These are phyloP conservation scores for Apodemia mormo DNA, from an alignment of 2,888 invertebrate genomes.

Conservation along the genomic window DNA sequence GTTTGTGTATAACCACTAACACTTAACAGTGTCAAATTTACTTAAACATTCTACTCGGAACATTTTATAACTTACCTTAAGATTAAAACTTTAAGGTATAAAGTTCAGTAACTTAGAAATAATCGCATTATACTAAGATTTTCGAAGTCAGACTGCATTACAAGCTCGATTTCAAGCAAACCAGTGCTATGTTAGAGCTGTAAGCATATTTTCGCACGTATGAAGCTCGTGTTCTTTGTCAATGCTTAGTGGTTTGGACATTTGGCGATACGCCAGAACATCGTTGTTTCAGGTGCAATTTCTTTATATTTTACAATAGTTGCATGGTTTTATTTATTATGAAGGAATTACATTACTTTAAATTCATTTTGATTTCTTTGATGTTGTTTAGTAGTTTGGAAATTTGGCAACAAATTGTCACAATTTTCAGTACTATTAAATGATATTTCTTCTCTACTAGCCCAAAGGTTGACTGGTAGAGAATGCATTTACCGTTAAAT, in stretches of 20 bases:
- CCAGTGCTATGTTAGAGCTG: neutral
- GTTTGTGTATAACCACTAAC: neutral
- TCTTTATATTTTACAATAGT: neutral
- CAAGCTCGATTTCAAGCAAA: neutral
- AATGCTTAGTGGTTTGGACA: neutral
- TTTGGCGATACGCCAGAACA: neutral
- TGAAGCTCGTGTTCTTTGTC: neutral
- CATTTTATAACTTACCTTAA: neutral
- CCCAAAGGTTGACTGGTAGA: too few relatives aligned
- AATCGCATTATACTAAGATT: slow-evolving; percentile 3
- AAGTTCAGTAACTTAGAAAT: neutral
- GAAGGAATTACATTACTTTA: too few relatives aligned
- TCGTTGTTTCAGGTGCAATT: neutral
- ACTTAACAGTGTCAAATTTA: neutral
- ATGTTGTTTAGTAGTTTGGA: too few relatives aligned
- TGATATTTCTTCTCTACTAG: too few relatives aligned
- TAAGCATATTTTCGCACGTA: neutral
- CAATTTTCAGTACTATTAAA: too few relatives aligned
- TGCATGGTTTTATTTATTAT: too few relatives aligned
- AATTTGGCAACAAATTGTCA: too few relatives aligned
- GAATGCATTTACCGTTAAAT: too few relatives aligned
- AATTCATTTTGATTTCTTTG: too few relatives aligned
- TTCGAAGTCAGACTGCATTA: neutral
- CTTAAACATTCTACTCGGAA: neutral
- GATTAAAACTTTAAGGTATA: neutral